Base-by-base conservation (phyloP, 2,888 invertebrate genomes). In the Parnassius smintheus region DNA sequence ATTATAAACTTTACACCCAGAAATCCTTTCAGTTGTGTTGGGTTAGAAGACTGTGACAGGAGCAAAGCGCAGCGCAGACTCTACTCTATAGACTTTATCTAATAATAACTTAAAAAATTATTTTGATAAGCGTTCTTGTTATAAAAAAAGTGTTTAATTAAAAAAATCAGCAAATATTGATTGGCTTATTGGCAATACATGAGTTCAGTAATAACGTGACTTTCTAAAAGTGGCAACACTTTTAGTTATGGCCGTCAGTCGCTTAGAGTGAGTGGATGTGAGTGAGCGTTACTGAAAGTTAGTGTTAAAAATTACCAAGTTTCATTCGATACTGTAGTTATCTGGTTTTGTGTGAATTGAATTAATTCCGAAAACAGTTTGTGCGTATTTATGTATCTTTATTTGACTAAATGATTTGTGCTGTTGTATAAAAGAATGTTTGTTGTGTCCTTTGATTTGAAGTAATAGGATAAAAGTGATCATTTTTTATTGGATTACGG, bases 171-270 rank as follows among this genome's bases (percentile, higher is more conserved):
- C 10, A 44, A 44, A 44, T 11, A 11, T 9, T 11, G 44, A 44
- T 8, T 51, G 0, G 35, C 35, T 35, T 35, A 35, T 64, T 77
- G 73, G 82, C 72, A 84, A 80, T 71, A 73, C 81, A 81, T 85
- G 85, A 81, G 81, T 69, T 63, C 69, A 75, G 78, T 75, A 79
- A 76, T 80, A 85, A 85, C 83, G 86, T 88, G 85, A 89, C 84
- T 79, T 70, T 74, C 66, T 68, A 68, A 72, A 66, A 64, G 70
- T 75, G 77, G 78, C 75, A 78, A 78, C 76, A 80, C 85, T 88
- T 83, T 83, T 70, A 91, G 91, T 90, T 79, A 91, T 91, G 91
- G 91, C 91, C 86, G 90, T 89, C 80, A 79, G 85, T 86, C 82
- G 80, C 79, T 85, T 82, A 82, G 78, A 75, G 76, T 80, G 78